Conservation (phyloP, 2,113 vertebrate species). For the Aldabrachelys gigantea region DNA sequence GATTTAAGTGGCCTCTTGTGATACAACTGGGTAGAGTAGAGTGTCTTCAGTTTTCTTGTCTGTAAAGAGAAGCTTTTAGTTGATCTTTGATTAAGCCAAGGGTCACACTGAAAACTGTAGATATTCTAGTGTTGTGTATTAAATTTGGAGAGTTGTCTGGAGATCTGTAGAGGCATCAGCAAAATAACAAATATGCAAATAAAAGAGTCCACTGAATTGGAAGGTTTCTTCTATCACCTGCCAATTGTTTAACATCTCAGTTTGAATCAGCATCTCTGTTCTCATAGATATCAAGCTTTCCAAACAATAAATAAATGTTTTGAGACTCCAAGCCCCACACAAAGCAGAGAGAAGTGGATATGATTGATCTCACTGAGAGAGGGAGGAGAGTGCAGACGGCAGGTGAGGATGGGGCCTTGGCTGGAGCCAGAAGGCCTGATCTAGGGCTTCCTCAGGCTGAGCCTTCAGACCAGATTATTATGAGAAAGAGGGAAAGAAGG, state of each 20-base stretch:
- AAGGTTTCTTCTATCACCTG: constrained; percentile 7
- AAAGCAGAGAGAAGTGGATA: neutral
- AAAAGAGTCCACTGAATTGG: neutral
- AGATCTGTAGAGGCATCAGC: neutral
- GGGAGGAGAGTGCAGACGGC: neutral
- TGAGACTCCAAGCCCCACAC: constrained; percentile 35
- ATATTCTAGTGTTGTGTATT: neutral
- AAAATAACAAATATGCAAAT: constrained; percentile 11
- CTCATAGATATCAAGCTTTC: constrained; percentile 37
- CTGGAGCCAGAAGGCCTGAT: neutral
- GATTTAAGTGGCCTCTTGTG: neutral
- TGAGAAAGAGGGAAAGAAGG: neutral
- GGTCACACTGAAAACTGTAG: neutral
- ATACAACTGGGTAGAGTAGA: neutral
- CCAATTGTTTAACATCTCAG: constrained; percentile 25
- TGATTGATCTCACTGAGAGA: neutral
- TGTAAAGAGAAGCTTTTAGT: neutral
- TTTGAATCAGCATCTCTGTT: constrained; percentile 58
- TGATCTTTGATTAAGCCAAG: neutral
- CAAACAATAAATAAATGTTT: constrained; percentile 63
- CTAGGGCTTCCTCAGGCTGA: neutral
- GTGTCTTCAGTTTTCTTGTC: neutral
- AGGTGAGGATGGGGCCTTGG: neutral
- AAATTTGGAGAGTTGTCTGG: neutral
- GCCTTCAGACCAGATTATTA: neutral